Percentiles rank a stretch among this genome's conserved stretches.
These are phyloP conservation scores for Tenthredo distinguenda DNA, from an alignment of 2,888 invertebrate species.

Conservation along the genomic window DNA sequence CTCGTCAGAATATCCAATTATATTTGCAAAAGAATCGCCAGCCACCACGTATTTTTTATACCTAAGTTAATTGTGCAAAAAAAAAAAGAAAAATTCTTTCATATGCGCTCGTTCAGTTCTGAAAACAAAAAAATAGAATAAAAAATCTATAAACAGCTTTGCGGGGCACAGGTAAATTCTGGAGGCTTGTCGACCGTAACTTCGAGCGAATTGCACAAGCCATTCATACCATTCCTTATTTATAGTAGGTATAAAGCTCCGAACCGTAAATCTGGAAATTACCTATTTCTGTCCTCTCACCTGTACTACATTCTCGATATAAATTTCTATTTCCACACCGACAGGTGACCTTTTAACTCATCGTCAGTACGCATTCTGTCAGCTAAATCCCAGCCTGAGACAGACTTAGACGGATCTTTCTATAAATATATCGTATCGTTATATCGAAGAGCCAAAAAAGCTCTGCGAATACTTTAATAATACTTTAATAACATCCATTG, in stretches of 20 bases:
- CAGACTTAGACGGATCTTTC: not conserved
- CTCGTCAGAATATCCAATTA: not conserved
- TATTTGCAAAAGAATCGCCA: not conserved
- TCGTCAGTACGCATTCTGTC: not conserved
- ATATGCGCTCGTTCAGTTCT: not conserved
- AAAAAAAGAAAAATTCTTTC: not conserved
- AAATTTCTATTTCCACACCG: not conserved
- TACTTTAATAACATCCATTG: not conserved
- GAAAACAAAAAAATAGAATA: not conserved
- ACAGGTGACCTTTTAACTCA: not conserved
- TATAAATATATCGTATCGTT: not conserved
- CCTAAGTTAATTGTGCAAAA: not conserved
- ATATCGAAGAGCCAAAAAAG: not conserved
- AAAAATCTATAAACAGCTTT: not conserved
- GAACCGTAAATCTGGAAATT: not conserved
- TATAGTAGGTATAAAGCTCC: conserved; percentile 16
- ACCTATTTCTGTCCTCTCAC: not conserved
- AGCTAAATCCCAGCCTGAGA: not conserved
- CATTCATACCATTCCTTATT: conserved; percentile 13
- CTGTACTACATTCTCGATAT: not conserved
- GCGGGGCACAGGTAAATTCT: not conserved
- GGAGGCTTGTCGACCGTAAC: conserved; percentile 25
- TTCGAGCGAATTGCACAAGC: conserved; percentile 18
- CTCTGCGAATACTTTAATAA: not conserved
- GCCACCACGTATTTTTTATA: not conserved